Evolutionary conservation across 2,888 invertebrate species (phyloP).

Genomic region (Dendrolimus pini): DNA sequence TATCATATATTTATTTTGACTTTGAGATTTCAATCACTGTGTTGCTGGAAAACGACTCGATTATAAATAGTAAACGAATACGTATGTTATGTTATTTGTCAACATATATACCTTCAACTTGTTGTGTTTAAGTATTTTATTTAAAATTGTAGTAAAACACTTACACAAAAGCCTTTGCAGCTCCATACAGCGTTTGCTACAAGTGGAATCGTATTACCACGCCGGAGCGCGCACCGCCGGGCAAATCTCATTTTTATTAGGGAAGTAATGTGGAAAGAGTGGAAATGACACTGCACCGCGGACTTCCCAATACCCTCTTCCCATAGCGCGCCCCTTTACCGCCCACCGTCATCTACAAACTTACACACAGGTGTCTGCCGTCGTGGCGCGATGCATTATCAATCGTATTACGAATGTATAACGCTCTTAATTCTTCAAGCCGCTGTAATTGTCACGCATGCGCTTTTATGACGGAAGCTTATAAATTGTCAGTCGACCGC

Average conservation of each 20-base stretch:
- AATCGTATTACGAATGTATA: neutral
- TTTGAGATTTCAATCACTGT: too few species aligned
- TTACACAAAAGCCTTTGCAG: neutral
- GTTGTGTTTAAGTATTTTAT: too few species aligned
- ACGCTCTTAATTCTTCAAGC: neutral
- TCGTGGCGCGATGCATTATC: constrained; percentile 3
- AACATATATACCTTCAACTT: too few species aligned
- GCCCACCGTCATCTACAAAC: constrained; percentile 21
- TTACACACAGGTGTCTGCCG: constrained; percentile 65
- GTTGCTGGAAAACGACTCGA: too few species aligned
- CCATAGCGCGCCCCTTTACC: neutral
- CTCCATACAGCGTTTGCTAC: constrained; percentile 24
- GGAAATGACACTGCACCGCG: constrained; percentile 73
- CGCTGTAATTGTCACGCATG: constrained; percentile 29
- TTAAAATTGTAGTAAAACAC: too few species aligned
- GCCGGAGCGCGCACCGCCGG: constrained; percentile 16
- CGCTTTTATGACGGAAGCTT: constrained; percentile 17
- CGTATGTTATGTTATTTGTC: too few species aligned
- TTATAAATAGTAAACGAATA: too few species aligned
- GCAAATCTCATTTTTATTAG: constrained; percentile 70
- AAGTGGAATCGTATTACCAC: constrained; percentile 30
- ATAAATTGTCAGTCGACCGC: constrained; percentile 48
- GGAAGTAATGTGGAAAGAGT: constrained; percentile 65
- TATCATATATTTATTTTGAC: too few species aligned
- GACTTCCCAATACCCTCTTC: constrained; percentile 56